Evolutionary conservation across 2,888 invertebrate species (phyloP).

Genomic region (Polylopha cassiicola): DNA sequence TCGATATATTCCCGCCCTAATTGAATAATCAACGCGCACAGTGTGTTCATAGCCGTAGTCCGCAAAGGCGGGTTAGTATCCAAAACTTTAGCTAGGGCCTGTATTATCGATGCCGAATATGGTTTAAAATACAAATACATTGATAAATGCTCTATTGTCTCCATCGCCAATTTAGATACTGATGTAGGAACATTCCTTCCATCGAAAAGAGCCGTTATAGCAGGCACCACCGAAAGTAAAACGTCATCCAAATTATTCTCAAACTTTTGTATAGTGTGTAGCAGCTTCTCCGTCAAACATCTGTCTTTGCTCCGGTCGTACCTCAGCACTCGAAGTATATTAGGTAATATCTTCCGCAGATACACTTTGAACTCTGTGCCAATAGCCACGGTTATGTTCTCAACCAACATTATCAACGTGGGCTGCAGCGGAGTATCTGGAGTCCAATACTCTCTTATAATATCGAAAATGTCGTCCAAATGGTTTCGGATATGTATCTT

Average conservation of each 20-base stretch:
- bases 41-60: constrained; percentile 90
- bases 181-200: constrained; percentile 87
- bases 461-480: constrained; percentile 93
- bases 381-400: constrained; percentile 94
- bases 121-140: constrained; percentile 94
- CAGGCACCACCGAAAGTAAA: constrained; percentile 94
- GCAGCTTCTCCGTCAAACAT: constrained; percentile 87
- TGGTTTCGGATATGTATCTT: constrained; percentile 97
- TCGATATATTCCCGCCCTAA: constrained; percentile 94
- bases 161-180: constrained; percentile 85
- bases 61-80: constrained; percentile 88
- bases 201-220: constrained; percentile 94
- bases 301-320: constrained; percentile 92
- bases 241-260: constrained; percentile 97
- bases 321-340: constrained; percentile 92
- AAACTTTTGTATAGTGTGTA: constrained; percentile 93
- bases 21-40: constrained; percentile 91
- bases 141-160: constrained; percentile 93
- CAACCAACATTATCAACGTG: constrained; percentile 92
- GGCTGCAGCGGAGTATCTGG: constrained; percentile 89
- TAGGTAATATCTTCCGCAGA: constrained; percentile 93
- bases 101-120: constrained; percentile 94
- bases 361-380: constrained; percentile 98
- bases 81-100: constrained; percentile 91
- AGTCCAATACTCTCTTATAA: constrained; percentile 96